Base-by-base conservation (phyloP, 2,113 vertebrate species). In the Semnornis frantzii region DNA sequence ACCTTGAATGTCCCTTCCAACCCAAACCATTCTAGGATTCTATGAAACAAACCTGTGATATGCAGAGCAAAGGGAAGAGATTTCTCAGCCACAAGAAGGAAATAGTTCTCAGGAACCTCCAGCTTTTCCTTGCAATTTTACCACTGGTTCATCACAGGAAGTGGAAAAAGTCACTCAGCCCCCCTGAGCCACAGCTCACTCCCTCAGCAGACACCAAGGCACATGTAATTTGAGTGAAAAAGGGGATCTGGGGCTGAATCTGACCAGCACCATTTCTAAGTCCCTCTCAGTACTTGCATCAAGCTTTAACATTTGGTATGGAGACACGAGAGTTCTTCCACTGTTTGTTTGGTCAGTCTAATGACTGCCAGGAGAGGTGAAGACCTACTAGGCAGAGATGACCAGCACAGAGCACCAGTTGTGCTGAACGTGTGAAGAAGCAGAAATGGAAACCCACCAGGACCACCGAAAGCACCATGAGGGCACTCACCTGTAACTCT, bases 401-500 rank as follows among this genome's bases (percentile, higher is more conserved):
- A 92, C 62, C 20, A 65, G 24, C 4, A 4, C 50, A 70, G 71
- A 83, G 34, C 33, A 77, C 12, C 52, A 76, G 15, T 8, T 44
- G 14, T 62, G 66, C n/a, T 69, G 33, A 83, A 57, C n/a, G 30
- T 1, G 20, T 11, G 19, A 39, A 65, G 52, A 19, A 17, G 9
- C 6, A 72, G 39, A 63, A 86, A 23, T 23, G 6, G 42, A 13
- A 20, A 18, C 39, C 39, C 30, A 30, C 20, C 57, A 30, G 9
- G 20, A 59, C 17, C 58, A 19, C 57, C 30, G 11, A 42, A 58
- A 54, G 1, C 7, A 58, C 34, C 0, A 4, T 62, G 27, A 39
- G 10, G 30, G 54, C 24, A 93, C 97, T 31, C 95, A 99, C 99
- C 98, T 96, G 98, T 98, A 76, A 99, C 98, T 97, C 97, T 98